These are phyloP conservation scores for Eristalis intricaria DNA, from an alignment of 2,888 invertebrate species.

Conservation along the genomic window DNA sequence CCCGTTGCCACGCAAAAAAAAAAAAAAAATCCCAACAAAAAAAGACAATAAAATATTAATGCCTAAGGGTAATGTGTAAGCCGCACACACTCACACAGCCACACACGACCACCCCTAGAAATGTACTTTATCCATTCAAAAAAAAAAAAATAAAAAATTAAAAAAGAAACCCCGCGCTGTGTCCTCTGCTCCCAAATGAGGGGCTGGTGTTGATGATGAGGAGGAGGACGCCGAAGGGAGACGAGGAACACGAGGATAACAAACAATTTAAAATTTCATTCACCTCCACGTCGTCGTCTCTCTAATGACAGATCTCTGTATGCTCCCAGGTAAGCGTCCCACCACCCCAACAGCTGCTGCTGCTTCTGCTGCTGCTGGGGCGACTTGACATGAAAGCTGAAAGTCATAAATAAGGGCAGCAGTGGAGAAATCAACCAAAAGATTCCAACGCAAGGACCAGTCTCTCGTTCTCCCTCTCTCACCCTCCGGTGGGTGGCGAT, in stretches of 20 bases:
- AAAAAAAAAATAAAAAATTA: conserved; percentile 6
- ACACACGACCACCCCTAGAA: background rate
- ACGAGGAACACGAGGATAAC: background rate
- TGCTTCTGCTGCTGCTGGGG: too few species aligned
- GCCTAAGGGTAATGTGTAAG: conserved; percentile 34
- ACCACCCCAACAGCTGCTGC: too few species aligned
- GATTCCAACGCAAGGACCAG: too few species aligned
- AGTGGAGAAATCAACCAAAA: background rate
- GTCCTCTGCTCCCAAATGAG: background rate
- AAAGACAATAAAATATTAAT: conserved; percentile 49
- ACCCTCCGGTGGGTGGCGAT: background rate
- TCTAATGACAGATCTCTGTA: conserved; percentile 15
- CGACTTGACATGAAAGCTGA: too few species aligned
- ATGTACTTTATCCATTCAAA: background rate
- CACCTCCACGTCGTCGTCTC: background rate
- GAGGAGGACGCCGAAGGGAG: too few species aligned
- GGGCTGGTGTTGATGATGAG: background rate
- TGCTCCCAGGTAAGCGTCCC: too few species aligned
- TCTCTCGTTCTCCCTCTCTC: background rate
- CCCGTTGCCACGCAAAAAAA: conserved; percentile 8
- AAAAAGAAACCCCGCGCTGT: background rate
- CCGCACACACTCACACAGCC: background rate
- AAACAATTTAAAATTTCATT: conserved; percentile 18
- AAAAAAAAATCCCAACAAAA: background rate
- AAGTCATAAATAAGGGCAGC: conserved; percentile 17